A percentile compares a stretch with the other conserved stretches of the same genome.
These are phyloP conservation scores for Calephelis perditalis DNA, from an alignment of 2,888 invertebrate species.

Conservation along the genomic window DNA sequence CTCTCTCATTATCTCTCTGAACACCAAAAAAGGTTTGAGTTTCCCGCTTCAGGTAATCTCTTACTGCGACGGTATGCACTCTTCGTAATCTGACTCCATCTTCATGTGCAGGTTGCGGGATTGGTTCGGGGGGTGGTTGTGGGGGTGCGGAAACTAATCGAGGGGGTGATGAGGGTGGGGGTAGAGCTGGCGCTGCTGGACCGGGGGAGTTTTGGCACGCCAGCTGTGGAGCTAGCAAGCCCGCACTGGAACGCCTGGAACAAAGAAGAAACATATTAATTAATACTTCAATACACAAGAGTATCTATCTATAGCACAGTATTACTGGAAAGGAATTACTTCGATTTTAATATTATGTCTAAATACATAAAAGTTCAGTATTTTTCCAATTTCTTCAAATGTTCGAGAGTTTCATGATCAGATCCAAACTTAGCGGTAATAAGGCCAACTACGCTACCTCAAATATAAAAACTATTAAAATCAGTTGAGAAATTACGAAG, in stretches of 20 bases:
- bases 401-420: too few relatives aligned
- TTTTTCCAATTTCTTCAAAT: too few relatives aligned
- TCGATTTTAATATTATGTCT: too few relatives aligned
- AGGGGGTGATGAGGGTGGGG: conserved; percentile 65
- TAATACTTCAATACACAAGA: too few relatives aligned
- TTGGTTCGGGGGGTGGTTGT: conserved; percentile 45
- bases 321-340: too few relatives aligned
- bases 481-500: too few relatives aligned
- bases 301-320: too few relatives aligned
- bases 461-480: too few relatives aligned
- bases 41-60: conserved; percentile 85
- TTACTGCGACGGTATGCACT: conserved; percentile 62
- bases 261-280: conserved; percentile 34
- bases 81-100: conserved; percentile 67
- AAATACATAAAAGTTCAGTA: too few relatives aligned
- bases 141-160: conserved; percentile 56
- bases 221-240: conserved; percentile 64
- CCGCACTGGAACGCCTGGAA: conserved; percentile 70
- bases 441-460: too few relatives aligned
- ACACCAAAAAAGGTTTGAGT: conserved; percentile 92
- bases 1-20: conserved; percentile 85
- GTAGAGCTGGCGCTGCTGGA: conserved; percentile 51
- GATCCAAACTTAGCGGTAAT: too few relatives aligned
- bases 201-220: conserved; percentile 60
- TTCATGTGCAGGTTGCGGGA: conserved; percentile 62